Base-by-base conservation (phyloP, 2,888 invertebrate genomes). In the Sphaerophoria rueppellii region DNA sequence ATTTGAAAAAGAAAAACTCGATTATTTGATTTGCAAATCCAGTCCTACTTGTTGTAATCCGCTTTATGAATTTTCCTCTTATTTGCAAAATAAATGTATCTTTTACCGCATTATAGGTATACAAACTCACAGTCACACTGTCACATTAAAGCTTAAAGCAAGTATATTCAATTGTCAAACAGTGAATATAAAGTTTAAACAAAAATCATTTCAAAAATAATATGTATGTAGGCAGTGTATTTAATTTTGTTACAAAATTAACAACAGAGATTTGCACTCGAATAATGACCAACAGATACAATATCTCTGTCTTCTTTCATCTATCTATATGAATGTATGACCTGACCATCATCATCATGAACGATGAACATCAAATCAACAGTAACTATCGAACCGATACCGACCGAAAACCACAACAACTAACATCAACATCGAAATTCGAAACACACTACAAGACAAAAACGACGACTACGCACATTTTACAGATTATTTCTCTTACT, bases 401-500 rank as follows among this genome's bases (percentile, higher is more conserved):
- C 32, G 34, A 65, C 65, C 24, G 24, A 67, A 11, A 37, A 40
- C 67, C 61, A 24, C 24, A 24, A 24, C 24, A 24, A 24, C 24
- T 24, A 24, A 24, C 24, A 24, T 24, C 24, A 2, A 24, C 24
- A 24, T 24, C 24, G 24, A 24, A 24, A 24, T 24, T 24, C 24
- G 24, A 24, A 24, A 24, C 24, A 24, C 24, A 24, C n/a, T n/a
- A n/a, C 24, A 24, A 24, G 43, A 63, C 61, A 35, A n/a, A 43
- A 6, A 61, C 61, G 4, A 46, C 52, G 54, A 40, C 67, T 12
- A 70, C 82, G 82, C 82, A 82, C 78, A 78, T 65, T 74, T 74
- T 32, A 57, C 48, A 70, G 63, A 50, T 35, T 50, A 48, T 52
- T 70, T 74, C 52, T 60, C 60, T 54, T 71, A 65, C 65, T 46